phyloP scores from a whole-genome alignment of 2,113 vertebrate genomes.

The Neotragus pygmaeus region DNA sequence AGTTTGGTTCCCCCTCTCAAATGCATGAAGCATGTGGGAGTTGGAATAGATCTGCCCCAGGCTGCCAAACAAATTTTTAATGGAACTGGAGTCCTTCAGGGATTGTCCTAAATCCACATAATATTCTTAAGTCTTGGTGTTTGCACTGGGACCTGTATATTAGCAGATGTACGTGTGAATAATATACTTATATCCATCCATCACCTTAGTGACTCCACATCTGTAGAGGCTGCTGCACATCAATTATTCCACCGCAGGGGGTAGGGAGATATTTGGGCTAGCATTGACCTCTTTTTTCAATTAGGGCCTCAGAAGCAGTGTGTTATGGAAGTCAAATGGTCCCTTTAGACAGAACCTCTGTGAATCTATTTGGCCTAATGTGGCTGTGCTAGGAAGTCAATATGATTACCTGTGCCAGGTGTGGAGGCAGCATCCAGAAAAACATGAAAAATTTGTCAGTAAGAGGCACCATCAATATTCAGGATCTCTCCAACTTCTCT shows the following conservation, averaged over 20 bases:
- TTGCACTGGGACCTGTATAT: constrained; percentile 59
- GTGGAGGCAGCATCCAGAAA: background rate
- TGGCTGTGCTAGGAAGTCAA: constrained; percentile 45
- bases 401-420: constrained; percentile 57
- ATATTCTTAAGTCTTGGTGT: constrained; percentile 63
- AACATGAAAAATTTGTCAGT: background rate
- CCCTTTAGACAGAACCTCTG: constrained; percentile 52
- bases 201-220: constrained; percentile 54
- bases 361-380: constrained; percentile 18
- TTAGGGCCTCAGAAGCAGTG: constrained; percentile 34
- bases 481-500: background rate
- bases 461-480: background rate
- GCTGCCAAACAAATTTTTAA: constrained; percentile 67
- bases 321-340: constrained; percentile 53
- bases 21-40: constrained; percentile 55
- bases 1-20: constrained; percentile 65
- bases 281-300: constrained; percentile 55
- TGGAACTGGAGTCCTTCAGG: constrained; percentile 67
- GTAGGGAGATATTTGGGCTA: constrained; percentile 47
- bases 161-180: constrained; percentile 64
- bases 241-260: constrained; percentile 53
- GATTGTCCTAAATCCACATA: constrained; percentile 68
- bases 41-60: constrained; percentile 53
- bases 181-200: constrained; percentile 36
- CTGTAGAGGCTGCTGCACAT: constrained; percentile 23